Percentiles rank a stretch among this genome's conserved stretches.
Conservation (phyloP, 2,797 vertebrate genomes). For the Cossypha niveicapilla region DNA sequence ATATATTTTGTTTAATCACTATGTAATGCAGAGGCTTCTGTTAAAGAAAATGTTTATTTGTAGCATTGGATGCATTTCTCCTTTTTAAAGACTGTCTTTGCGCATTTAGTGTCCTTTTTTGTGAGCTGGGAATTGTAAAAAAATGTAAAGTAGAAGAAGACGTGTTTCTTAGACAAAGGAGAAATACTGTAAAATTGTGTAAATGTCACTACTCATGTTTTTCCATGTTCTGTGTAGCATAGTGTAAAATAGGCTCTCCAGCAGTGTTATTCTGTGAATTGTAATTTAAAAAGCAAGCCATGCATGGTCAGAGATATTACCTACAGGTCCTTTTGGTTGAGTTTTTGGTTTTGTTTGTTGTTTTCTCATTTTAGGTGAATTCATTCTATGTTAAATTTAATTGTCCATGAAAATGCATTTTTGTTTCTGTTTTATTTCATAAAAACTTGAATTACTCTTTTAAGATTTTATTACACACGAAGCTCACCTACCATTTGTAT, state of each 20-base stretch:
- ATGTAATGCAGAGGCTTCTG: slow-evolving; percentile 35
- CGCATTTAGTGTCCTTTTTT: slow-evolving; percentile 60
- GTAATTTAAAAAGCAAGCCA: slow-evolving; percentile 86
- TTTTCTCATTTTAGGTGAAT: slow-evolving; percentile 70
- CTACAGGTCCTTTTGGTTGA: slow-evolving; percentile 28
- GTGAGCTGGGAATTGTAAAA: slow-evolving; percentile 74
- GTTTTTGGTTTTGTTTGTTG: slow-evolving; percentile 64
- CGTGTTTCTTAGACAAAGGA: slow-evolving; percentile 71
- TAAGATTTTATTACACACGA: slow-evolving; percentile 46
- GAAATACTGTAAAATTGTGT: slow-evolving; percentile 84
- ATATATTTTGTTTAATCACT: slow-evolving; percentile 32
- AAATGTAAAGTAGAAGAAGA: slow-evolving; percentile 71
- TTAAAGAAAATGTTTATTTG: slow-evolving; percentile 64
- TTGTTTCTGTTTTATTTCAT: slow-evolving; percentile 53
- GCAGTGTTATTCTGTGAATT: slow-evolving; percentile 87
- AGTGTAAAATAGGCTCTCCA: slow-evolving; percentile 85
- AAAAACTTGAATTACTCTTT: slow-evolving; percentile 72
- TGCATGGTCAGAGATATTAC: slow-evolving; percentile 73
- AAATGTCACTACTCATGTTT: slow-evolving; percentile 78
- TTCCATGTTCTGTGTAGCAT: slow-evolving; percentile 78
- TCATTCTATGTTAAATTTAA: slow-evolving; percentile 62
- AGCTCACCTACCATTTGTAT: slow-evolving; percentile 54
- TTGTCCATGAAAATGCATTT: slow-evolving; percentile 67
- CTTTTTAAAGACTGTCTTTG: slow-evolving; percentile 64
- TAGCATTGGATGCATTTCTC: slow-evolving; percentile 77